phyloP scores from a whole-genome alignment of 2,797 vertebrate species.

The Argentina silus region DNA sequence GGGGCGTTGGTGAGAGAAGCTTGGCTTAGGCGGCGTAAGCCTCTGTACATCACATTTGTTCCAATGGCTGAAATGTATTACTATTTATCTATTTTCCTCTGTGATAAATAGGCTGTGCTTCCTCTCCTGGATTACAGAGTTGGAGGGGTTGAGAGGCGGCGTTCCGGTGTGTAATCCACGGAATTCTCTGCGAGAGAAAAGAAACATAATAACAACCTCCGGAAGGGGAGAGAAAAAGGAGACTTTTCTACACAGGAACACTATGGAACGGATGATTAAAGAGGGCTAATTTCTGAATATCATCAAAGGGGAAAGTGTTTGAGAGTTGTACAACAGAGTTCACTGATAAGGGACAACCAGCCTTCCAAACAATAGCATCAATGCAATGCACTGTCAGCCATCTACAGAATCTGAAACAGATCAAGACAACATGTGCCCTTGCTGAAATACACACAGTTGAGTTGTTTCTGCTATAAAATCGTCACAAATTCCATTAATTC shows the following conservation, averaged over 20 bases:
- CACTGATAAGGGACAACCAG: conserved; percentile 15
- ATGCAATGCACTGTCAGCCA: neutral
- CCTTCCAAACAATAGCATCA: neutral
- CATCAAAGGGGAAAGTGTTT: conserved; percentile 65
- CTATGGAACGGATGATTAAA: conserved; percentile 67
- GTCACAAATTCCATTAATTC: neutral
- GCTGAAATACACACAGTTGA: conserved; percentile 13
- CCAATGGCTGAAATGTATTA: conserved; percentile 70
- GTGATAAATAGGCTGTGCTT: conserved; percentile 63
- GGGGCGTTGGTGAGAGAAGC: conserved; percentile 41
- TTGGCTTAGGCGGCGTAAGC: conserved; percentile 63
- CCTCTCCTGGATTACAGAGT: conserved; percentile 69
- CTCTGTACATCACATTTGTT: conserved; percentile 65
- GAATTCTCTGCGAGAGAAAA: conserved; percentile 54
- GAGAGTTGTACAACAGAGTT: conserved; percentile 5
- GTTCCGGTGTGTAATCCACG: conserved; percentile 66
- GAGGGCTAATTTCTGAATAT: conserved; percentile 63
- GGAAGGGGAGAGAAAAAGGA: conserved; percentile 50
- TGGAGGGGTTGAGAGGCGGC: conserved; percentile 62
- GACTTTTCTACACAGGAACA: conserved; percentile 69
- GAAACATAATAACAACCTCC: conserved; percentile 45
- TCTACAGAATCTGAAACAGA: neutral
- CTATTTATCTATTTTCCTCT: conserved; percentile 73
- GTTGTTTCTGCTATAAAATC: conserved; percentile 7
- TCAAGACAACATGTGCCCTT: neutral